Evolutionary conservation across 2,888 invertebrate genomes (phyloP).

Genomic region (Anorthoa munda): DNA sequence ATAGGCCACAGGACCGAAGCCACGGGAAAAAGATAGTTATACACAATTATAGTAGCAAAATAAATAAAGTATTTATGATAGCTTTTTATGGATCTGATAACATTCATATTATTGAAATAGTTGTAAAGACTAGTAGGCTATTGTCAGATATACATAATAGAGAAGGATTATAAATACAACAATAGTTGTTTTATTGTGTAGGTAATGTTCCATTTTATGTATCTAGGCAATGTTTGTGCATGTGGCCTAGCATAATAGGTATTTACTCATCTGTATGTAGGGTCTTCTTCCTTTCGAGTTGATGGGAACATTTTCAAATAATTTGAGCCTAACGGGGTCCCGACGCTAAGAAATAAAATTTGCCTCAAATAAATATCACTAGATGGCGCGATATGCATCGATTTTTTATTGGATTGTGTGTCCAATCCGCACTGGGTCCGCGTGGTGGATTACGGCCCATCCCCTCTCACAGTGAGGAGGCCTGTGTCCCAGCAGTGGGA

Average conservation of each 20-base stretch:
- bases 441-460: too few species aligned
- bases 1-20: background rate
- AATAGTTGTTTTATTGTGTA: background rate
- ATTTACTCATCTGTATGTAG: too few species aligned
- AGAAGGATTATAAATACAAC: background rate
- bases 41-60: constrained; percentile 2
- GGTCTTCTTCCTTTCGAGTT: too few species aligned
- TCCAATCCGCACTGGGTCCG: too few species aligned
- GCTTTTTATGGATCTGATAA: constrained; percentile 29
- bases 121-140: constrained; percentile 21
- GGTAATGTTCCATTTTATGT: background rate
- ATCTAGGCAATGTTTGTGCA: background rate
- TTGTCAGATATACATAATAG: constrained; percentile 27
- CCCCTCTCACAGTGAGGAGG: too few species aligned
- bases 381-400: too few species aligned
- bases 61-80: constrained; percentile 18
- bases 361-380: too few species aligned
- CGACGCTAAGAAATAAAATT: too few species aligned
- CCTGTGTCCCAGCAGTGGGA: too few species aligned
- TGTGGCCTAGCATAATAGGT: background rate
- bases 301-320: too few species aligned
- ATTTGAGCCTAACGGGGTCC: too few species aligned
- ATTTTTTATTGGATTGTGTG: too few species aligned
- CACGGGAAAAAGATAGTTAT: background rate
- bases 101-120: constrained; percentile 9